Conservation (phyloP, 2,888 invertebrate genomes). For the Branchipolynoe longqiensis region DNA sequence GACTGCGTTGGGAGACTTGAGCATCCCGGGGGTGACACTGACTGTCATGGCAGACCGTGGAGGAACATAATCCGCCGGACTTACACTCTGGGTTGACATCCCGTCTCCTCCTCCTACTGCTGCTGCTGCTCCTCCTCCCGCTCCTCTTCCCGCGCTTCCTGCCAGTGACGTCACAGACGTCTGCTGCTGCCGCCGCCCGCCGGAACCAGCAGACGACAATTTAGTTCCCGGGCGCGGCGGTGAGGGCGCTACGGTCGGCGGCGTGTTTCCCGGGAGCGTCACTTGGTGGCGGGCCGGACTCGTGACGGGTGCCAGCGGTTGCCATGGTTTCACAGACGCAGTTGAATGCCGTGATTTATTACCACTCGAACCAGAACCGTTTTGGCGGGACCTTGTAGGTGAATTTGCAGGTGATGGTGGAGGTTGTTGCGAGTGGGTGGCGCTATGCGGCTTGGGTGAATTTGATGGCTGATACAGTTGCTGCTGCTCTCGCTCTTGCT, state of each 20-base stretch:
- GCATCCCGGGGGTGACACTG: conserved; percentile 27
- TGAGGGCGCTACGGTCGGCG: not conserved
- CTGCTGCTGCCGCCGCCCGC: not conserved
- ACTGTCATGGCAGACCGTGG: conserved; percentile 3
- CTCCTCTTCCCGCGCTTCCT: not conserved
- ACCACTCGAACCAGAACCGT: not conserved
- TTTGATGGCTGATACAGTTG: no score
- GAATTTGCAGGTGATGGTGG: not conserved
- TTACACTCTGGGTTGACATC: not conserved
- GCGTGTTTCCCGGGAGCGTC: not conserved
- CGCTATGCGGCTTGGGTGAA: no score
- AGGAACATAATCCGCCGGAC: conserved; percentile 18
- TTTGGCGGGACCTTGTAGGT: not conserved
- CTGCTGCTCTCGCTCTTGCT: not conserved
- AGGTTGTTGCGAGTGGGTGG: not conserved
- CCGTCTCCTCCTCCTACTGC: not conserved
- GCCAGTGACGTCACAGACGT: not conserved
- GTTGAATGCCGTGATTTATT: conserved; percentile 1
- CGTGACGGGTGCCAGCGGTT: not conserved
- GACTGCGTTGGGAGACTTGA: conserved; percentile 16
- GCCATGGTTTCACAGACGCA: not conserved
- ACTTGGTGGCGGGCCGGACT: not conserved
- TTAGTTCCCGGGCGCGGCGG: not conserved
- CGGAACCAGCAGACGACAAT: not conserved
- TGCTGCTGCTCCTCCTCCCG: not conserved